phyloP scores from a whole-genome alignment of 2,797 vertebrate species.

The Siniperca obscura region DNA sequence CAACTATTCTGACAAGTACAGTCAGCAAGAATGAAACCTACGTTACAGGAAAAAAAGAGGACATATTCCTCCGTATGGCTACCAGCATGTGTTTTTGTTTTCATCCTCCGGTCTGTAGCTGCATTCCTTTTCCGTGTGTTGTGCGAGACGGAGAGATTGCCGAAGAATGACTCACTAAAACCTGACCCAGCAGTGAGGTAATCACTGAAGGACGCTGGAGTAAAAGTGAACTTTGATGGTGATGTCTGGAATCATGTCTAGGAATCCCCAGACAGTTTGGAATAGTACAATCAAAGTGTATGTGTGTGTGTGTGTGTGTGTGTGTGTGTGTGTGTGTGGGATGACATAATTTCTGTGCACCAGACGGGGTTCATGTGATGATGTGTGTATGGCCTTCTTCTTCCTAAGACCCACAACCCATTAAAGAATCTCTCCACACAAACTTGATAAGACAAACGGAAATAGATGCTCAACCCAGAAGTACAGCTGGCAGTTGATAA shows the following conservation, averaged over 20 bases:
- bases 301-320: conserved; percentile 25
- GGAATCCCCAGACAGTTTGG: conserved; percentile 70
- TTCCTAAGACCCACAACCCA: conserved; percentile 33
- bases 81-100: conserved; percentile 83
- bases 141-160: conserved; percentile 77
- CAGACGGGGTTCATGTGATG: conserved; percentile 39
- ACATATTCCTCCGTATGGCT: conserved; percentile 48
- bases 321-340: conserved; percentile 14
- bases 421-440: conserved; percentile 48
- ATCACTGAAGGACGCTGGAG: conserved; percentile 73
- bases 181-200: conserved; percentile 78
- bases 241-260: conserved; percentile 76
- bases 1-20: conserved; percentile 31
- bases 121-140: conserved; percentile 78
- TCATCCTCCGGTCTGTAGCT: conserved; percentile 69
- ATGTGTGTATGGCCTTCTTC: conserved; percentile 27
- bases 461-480: conserved; percentile 32
- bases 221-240: conserved; percentile 75
- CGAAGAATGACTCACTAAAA: conserved; percentile 80
- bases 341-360: conserved; percentile 52
- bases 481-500: background rate
- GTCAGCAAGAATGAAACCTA: conserved; percentile 63
- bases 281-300: conserved; percentile 45
- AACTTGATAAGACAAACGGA: conserved; percentile 40
- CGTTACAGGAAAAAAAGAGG: conserved; percentile 46